phyloP scores from a whole-genome alignment of 2,113 vertebrate species.

The Genyomyrus donnyi region DNA sequence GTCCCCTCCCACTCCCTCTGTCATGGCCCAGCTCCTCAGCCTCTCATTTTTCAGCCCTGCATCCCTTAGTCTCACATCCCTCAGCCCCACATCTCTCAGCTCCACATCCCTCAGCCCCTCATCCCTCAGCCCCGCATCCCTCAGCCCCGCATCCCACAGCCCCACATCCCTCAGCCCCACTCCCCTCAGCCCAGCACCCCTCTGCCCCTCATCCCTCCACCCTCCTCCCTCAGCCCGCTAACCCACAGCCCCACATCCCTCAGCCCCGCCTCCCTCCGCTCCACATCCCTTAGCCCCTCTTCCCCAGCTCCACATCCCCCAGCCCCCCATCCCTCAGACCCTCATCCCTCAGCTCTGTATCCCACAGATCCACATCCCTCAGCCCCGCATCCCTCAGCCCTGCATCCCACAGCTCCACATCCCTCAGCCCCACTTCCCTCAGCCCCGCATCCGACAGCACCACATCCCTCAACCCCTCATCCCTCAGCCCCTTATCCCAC shows the following conservation, averaged over 20 bases:
- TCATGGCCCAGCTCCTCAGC: slow-evolving; percentile 35
- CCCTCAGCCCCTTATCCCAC: neutral
- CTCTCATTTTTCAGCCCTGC: neutral
- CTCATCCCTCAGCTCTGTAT: no score
- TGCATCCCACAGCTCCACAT: neutral
- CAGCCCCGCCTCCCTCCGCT: no score
- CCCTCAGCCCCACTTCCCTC: neutral
- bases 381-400: no score
- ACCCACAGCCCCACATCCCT: rapidly evolving
- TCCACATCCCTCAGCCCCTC: rapidly evolving
- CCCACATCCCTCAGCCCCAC: neutral
- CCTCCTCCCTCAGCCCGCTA: no score
- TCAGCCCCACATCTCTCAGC: neutral
- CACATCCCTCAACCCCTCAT: no score
- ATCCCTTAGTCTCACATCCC: neutral
- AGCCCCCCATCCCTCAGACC: no score
- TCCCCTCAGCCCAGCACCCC: rapidly evolving
- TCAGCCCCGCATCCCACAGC: neutral
- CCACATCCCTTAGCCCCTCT: no score
- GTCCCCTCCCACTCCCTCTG: slow-evolving; percentile 59
- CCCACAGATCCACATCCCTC: no score
- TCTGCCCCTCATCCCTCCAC: no score
- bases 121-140: neutral
- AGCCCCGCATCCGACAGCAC: no score
- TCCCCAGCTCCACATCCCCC: no score